Evolutionary conservation across 2,888 invertebrate genomes (phyloP).

Genomic region (Deroplatys truncata): DNA sequence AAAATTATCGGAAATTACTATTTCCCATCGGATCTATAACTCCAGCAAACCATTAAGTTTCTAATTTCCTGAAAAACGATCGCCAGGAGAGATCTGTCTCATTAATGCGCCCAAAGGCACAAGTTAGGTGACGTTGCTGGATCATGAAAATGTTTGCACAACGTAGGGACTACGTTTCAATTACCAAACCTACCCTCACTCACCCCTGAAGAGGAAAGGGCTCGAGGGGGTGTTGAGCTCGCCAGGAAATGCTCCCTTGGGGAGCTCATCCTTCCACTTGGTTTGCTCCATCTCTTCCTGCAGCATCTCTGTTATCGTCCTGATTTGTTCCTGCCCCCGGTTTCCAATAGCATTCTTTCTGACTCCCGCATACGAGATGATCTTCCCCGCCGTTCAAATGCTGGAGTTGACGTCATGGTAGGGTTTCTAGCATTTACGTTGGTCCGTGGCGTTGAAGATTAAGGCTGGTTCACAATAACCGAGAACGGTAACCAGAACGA

Average conservation of each 20-base stretch:
- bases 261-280: not conserved
- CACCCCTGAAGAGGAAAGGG: not conserved
- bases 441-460: too few species aligned
- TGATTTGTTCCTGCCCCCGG: not conserved
- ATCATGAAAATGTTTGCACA: not conserved
- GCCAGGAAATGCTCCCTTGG: not conserved
- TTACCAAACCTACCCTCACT: not conserved
- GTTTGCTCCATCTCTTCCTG: not conserved
- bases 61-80: not conserved
- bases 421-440: too few species aligned
- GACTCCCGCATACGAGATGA: not conserved
- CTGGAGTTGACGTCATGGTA: too few species aligned
- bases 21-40: too few species aligned
- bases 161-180: not conserved
- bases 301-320: not conserved
- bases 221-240: not conserved
- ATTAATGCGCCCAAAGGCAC: not conserved
- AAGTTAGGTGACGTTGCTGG: not conserved
- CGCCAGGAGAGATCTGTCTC: not conserved
- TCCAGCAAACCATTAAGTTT: too few species aligned
- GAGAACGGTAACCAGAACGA: too few species aligned
- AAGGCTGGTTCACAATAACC: too few species aligned
- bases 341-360: not conserved
- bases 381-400: not conserved
- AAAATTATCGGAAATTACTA: too few species aligned